Evolutionary conservation across 1,140 invertebrate genomes (phyloP), one percentile per base, ranked within the genome.

Genomic region (Zaprionus vittiger): DNA sequence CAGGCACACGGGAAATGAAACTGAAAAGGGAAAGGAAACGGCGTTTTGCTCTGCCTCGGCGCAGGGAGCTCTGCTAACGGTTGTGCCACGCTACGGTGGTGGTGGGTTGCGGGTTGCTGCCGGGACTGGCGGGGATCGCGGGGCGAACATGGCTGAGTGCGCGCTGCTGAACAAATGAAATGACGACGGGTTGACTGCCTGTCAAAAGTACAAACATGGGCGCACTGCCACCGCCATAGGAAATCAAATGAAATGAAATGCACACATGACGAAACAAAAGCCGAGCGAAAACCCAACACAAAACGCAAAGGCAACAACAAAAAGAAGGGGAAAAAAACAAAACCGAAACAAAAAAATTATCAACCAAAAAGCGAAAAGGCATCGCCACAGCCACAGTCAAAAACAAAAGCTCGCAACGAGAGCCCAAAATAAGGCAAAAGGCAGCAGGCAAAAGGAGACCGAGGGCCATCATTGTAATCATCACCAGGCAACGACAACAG

Each of bases 131-230:
- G 38, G 38, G 38, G 38, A 6, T 5, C 38, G 41, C 41, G 69
- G 85, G 74, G 70, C 73, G 79, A 74, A 76, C 79, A 89, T 89
- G 84, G 84, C 81, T 90, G 89, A 83, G 84, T 89, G 89, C 91
- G 90, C 85, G 86, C 85, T 90, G 80, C 77, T 89, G 83, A 91
- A 92, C 87, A 91, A 92, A 90, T 91, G 91, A 92, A 92, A 92
- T 92, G 91, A 92, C 91, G 91, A 92, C 91, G 91, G 91, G 91
- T 92, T 92, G 91, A 92, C 91, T 92, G 91, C 80, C 87, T 92
- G 91, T 92, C 91, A 92, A 91, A 92, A 92, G 91, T 92, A 92
- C 91, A 92, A 92, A 92, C 91, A 92, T 92, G 91, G 91, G 91
- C 91, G 91, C 87, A 92, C 87, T 81, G 69, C 65, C 70, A 74